Percentiles rank a stretch among this genome's conserved stretches.
Evolutionary conservation across 2,888 invertebrate genomes (phyloP).

Genomic region (Rambutsinella grinnellia): DNA sequence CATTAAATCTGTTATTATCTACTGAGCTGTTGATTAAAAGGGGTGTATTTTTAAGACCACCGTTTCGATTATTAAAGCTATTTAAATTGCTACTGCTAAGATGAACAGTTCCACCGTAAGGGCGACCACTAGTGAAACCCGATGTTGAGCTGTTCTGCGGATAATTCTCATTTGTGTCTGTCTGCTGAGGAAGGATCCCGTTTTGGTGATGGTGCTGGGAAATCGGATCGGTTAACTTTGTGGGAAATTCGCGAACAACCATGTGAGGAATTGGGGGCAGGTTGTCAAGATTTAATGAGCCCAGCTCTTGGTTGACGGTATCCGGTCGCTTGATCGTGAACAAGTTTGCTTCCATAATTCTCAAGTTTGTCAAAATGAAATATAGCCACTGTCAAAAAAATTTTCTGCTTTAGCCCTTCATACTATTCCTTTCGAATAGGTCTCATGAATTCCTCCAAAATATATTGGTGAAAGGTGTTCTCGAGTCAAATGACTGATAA

Average conservation of each 20-base stretch:
- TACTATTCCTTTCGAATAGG: too few relatives aligned
- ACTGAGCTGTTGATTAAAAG: neutral
- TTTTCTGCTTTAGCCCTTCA: too few relatives aligned
- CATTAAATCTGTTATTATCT: slow-evolving; percentile 6
- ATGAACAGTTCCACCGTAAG: neutral
- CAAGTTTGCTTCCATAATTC: slow-evolving; percentile 18
- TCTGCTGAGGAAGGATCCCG: neutral
- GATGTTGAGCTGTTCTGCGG: neutral
- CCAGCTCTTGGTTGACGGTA: slow-evolving; percentile 30
- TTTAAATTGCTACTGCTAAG: neutral
- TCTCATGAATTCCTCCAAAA: too few relatives aligned
- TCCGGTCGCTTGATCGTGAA: slow-evolving; percentile 33
- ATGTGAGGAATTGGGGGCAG: slow-evolving; percentile 48
- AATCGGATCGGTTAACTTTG: slow-evolving; percentile 14
- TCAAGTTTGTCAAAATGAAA: neutral
- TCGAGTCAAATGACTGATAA: too few relatives aligned
- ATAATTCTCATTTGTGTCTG: neutral
- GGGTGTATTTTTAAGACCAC: neutral
- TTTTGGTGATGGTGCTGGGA: slow-evolving; percentile 27
- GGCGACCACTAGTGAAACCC: neutral
- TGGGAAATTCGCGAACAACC: slow-evolving; percentile 63
- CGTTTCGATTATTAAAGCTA: neutral
- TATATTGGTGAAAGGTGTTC: too few relatives aligned
- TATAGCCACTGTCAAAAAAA: too few relatives aligned
- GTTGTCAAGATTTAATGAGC: slow-evolving; percentile 12